Conservation (phyloP, 2,888 invertebrate species). For the Eupithecia inturbata region DNA sequence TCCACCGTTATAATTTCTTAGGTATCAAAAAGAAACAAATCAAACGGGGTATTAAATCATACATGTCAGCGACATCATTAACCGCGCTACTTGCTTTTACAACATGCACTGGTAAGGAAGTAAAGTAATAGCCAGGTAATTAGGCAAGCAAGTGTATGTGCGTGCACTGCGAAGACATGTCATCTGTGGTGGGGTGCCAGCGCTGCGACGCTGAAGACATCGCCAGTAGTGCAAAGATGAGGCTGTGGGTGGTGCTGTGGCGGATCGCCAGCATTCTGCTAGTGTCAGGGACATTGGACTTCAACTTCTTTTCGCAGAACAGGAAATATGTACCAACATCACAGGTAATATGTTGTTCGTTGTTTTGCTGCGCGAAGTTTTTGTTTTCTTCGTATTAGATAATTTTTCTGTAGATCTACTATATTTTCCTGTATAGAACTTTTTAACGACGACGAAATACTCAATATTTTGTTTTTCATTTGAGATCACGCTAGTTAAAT, state of each 20-base stretch:
- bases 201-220: slow-evolving; percentile 35
- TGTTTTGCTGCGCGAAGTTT: neutral
- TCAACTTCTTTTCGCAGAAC: slow-evolving; percentile 55
- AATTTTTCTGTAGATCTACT: no score
- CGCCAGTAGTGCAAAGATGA: slow-evolving; percentile 62
- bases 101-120: slow-evolving; percentile 30
- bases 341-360: slow-evolving; percentile 49
- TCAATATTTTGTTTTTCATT: no score
- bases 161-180: slow-evolving; percentile 1
- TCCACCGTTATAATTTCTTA: neutral
- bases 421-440: no score
- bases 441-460: no score
- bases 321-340: slow-evolving; percentile 49
- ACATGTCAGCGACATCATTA: slow-evolving; percentile 17
- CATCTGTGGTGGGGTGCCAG: slow-evolving; percentile 20
- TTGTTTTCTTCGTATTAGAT: neutral
- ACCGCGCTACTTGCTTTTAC: neutral
- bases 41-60: neutral
- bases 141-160: slow-evolving; percentile 2
- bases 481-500: no score
- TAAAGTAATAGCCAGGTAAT: slow-evolving; percentile 26
- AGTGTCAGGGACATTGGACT: slow-evolving; percentile 59
- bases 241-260: slow-evolving; percentile 66
- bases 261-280: slow-evolving; percentile 52
- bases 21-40: neutral